Base-by-base conservation (phyloP, 2,797 vertebrate species). In the Neostethus bicornis region DNA sequence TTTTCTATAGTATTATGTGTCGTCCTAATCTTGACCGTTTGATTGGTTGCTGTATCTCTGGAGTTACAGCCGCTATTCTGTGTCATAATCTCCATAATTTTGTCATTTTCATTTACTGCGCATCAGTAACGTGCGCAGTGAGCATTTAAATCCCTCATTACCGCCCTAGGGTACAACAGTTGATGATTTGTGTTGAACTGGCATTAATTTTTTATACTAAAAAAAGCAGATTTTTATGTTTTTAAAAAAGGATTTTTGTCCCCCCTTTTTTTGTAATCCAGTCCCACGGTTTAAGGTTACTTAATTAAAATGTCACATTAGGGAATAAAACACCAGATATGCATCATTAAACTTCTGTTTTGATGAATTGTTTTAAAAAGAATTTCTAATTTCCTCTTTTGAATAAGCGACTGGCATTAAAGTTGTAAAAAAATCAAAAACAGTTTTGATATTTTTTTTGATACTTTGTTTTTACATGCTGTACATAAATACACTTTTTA, bases 101-200 rank as follows among this genome's bases (percentile, higher is more conserved):
- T 47, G 1, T 49, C 7, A 32, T 62, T 41, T n/a, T 47, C 52
- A 51, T 51, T 55, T 31, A 41, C 25, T 19, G 25, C 26, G 41
- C 3, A 23, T 51, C 17, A 45, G 44, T 21, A 24, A 42, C 24
- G 24, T 14, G 9, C 23, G 1, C 20, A 29, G 6, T 7, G 3
- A 47, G 35, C 21, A 35, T 43, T 13, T 49, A 21, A 32, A 28
- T 7, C 2, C 23, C 38, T 55, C 1, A 51, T 58, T 10, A 39
- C 75, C 8, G 39, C 31, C 50, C 58, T 46, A 49, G 60, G 57
- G 16, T 48, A 19, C 39, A 32, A n/a, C 1, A 31, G 23, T 26
- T 45, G 12, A 47, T 47, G 1, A 54, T 0, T 31, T 41, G 17
- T 56, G 21, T 38, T 1, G 34, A 31, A 62, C 21, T 20, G 44